These are phyloP conservation scores for Agrotis clavis DNA, from an alignment of 2,888 invertebrate species.

Conservation along the genomic window DNA sequence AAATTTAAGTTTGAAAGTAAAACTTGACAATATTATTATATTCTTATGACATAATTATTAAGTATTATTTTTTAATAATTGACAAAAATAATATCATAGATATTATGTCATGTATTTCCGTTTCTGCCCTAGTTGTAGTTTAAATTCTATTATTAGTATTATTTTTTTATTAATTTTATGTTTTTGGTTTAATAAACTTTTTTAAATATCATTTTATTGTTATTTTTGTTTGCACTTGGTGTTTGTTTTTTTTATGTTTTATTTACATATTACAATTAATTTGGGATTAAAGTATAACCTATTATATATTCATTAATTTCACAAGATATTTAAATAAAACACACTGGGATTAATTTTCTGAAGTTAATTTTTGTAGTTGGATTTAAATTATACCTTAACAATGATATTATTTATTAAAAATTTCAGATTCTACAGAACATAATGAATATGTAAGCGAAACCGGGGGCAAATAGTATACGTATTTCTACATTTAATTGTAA, in stretches of 20 bases:
- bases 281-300: constrained; percentile 25
- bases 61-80: not conserved
- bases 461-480: constrained; percentile 55
- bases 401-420: constrained; percentile 62
- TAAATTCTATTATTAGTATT: constrained; percentile 16
- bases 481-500: constrained; percentile 53
- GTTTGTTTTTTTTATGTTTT: constrained; percentile 19
- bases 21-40: not conserved
- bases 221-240: constrained; percentile 38
- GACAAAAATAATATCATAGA: constrained; percentile 9
- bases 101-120: not conserved
- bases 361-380: not conserved
- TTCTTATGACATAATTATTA: constrained; percentile 5
- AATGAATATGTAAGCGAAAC: constrained; percentile 73
- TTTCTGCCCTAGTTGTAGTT: constrained; percentile 10
- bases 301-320: constrained; percentile 49
- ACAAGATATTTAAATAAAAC: constrained; percentile 8
- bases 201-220: constrained; percentile 38
- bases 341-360: constrained; percentile 13
- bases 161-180: constrained; percentile 17
- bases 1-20: not conserved
- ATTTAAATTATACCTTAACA: constrained; percentile 24
- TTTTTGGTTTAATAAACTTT: constrained; percentile 46
- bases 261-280: constrained; percentile 24
- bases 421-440: constrained; percentile 76